Percentiles rank a stretch among this genome's conserved stretches.
phyloP scores from a whole-genome alignment of 92 coral and sea anemone species.

The Epizoanthus rinbou region DNA sequence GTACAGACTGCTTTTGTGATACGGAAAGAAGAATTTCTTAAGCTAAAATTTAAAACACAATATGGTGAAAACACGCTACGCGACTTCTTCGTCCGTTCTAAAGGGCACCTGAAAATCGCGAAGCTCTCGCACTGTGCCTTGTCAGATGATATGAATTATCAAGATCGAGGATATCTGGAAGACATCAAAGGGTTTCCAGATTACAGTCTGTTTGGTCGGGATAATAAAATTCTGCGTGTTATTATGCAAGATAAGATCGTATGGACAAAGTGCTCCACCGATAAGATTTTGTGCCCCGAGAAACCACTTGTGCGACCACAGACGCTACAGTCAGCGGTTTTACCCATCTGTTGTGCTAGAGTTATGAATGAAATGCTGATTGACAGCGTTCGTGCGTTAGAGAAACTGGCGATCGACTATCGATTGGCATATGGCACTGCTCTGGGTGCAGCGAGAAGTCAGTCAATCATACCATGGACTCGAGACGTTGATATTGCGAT shows the following conservation, averaged over 20 bases:
- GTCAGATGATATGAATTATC: slow-evolving; percentile 35
- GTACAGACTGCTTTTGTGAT: slow-evolving; percentile 40
- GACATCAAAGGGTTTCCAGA: slow-evolving; percentile 33
- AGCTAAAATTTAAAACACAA: slow-evolving; percentile 28
- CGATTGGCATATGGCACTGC: slow-evolving; percentile 35
- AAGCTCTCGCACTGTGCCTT: slow-evolving; percentile 32
- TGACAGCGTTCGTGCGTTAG: slow-evolving; percentile 13
- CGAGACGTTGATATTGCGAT: slow-evolving; percentile 24
- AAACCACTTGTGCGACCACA: slow-evolving; percentile 38
- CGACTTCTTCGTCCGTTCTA: slow-evolving; percentile 32
- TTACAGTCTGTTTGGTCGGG: slow-evolving; percentile 40
- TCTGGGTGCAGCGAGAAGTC: slow-evolving; percentile 11
- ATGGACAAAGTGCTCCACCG: slow-evolving; percentile 29
- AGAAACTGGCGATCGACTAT: slow-evolving; percentile 13
- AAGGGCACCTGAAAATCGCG: slow-evolving; percentile 23
- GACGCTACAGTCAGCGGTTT: slow-evolving; percentile 41
- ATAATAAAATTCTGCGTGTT: slow-evolving; percentile 41
- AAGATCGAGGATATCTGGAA: slow-evolving; percentile 34
- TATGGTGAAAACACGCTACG: slow-evolving; percentile 36
- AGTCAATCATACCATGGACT: slow-evolving; percentile 36
- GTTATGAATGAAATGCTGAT: slow-evolving; percentile 19
- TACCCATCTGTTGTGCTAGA: slow-evolving; percentile 41
- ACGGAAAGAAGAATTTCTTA: slow-evolving; percentile 25
- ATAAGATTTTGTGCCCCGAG: slow-evolving; percentile 23
- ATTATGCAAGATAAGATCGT: slow-evolving; percentile 27